phyloP scores from a whole-genome alignment of 2,113 vertebrate genomes.

The Pelmatolapia mariae region DNA sequence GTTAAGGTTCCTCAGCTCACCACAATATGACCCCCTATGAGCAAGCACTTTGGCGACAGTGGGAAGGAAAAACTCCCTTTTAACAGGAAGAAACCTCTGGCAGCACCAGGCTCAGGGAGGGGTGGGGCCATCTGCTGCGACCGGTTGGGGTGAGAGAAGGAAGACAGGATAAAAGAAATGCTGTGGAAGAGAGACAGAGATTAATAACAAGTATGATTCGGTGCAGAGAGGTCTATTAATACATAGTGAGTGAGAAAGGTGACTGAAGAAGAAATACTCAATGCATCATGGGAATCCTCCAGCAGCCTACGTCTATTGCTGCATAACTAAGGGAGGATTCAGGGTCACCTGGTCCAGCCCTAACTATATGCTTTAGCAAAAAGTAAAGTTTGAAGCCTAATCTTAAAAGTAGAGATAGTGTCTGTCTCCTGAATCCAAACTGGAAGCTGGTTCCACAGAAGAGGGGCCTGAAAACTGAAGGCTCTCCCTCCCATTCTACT shows the following conservation, averaged over 20 bases:
- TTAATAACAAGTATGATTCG: no score
- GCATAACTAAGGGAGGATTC: no score
- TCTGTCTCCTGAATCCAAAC: no score
- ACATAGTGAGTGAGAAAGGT: no score
- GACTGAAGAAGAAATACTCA: no score
- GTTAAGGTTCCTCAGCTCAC: background rate
- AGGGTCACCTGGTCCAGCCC: no score
- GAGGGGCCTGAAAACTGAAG: background rate
- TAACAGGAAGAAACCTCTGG: accelerated
- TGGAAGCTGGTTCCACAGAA: background rate
- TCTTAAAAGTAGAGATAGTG: background rate
- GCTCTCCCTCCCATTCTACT: background rate
- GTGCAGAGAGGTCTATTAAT: no score
- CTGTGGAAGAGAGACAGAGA: no score
- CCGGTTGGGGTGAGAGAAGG: background rate
- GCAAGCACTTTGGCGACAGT: background rate
- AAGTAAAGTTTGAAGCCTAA: background rate
- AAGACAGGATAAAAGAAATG: background rate
- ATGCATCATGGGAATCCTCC: no score
- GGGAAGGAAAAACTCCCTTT: background rate
- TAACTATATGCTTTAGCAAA: no score
- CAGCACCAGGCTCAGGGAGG: background rate
- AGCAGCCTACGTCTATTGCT: no score
- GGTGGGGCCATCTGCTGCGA: background rate
- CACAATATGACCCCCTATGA: background rate